phyloP scores from a whole-genome alignment of 2,888 invertebrate genomes.

The Aporophyla nigra region DNA sequence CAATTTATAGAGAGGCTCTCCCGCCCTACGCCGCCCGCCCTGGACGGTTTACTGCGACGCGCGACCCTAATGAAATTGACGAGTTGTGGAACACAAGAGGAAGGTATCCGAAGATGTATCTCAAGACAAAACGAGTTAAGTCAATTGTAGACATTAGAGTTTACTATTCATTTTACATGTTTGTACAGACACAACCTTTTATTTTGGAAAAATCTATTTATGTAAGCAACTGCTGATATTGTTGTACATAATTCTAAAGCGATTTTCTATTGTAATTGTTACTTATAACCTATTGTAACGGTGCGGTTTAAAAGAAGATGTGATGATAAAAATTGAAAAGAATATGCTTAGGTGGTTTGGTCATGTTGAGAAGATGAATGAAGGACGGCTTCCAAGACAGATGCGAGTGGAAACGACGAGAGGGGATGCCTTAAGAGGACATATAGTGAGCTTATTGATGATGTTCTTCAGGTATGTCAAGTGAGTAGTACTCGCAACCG shows the following conservation, averaged over 20 bases:
- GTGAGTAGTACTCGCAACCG: too few species aligned
- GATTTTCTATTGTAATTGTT: too few species aligned
- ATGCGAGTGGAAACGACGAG: too few species aligned
- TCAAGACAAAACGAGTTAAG: neutral
- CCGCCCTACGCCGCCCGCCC: slow-evolving; percentile 58
- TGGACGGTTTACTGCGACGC: slow-evolving; percentile 79
- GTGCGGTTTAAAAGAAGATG: too few species aligned
- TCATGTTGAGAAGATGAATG: too few species aligned
- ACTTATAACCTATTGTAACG: too few species aligned
- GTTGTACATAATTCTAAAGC: neutral
- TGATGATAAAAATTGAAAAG: too few species aligned
- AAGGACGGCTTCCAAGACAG: too few species aligned
- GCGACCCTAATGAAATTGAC: slow-evolving; percentile 87
- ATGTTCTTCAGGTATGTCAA: too few species aligned
- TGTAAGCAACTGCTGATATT: neutral
- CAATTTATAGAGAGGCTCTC: slow-evolving; percentile 80
- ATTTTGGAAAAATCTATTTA: neutral
- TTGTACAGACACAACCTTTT: neutral
- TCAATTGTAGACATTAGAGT: neutral
- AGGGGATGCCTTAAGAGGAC: too few species aligned
- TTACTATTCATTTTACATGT: neutral
- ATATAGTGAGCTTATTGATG: too few species aligned
- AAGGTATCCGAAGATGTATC: slow-evolving; percentile 32
- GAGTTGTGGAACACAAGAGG: slow-evolving; percentile 59
- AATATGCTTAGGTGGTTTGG: too few species aligned